These are phyloP conservation scores for Monodelphis domestica DNA, from an alignment of 2,797 vertebrate genomes.

Conservation along the genomic window DNA sequence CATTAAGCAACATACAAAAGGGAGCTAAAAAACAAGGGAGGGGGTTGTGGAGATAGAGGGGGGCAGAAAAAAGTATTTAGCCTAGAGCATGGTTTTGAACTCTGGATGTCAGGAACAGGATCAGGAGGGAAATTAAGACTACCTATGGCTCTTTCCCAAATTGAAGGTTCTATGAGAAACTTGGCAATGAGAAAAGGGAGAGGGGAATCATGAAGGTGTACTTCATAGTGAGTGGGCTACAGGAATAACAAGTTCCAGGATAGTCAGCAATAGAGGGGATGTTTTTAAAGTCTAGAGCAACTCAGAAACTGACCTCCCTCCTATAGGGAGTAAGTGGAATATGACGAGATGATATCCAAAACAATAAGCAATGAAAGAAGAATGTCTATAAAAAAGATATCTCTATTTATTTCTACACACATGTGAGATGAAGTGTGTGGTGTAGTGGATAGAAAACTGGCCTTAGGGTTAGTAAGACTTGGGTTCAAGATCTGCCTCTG, in stretches of 20 bases:
- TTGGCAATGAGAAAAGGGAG: not conserved
- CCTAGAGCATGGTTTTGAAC: not conserved
- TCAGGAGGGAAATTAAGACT: not conserved
- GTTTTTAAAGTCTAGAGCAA: not conserved
- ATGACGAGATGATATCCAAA: too few species aligned
- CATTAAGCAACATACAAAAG: not conserved
- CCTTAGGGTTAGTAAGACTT: too few species aligned
- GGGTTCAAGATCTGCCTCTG: too few species aligned
- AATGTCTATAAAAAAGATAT: too few species aligned
- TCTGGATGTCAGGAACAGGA: not conserved
- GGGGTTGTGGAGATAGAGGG: not conserved
- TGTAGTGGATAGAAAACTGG: too few species aligned
- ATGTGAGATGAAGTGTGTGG: too few species aligned
- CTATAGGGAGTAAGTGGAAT: too few species aligned
- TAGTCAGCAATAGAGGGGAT: not conserved
- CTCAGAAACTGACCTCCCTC: not conserved
- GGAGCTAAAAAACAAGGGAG: not conserved
- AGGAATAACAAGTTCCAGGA: not conserved
- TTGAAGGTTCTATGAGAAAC: not conserved
- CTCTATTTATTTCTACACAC: too few species aligned
- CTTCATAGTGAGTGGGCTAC: not conserved
- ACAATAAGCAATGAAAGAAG: too few species aligned
- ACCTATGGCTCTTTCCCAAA: not conserved
- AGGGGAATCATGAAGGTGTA: not conserved
- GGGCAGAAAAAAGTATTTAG: not conserved